These are phyloP conservation scores for Cassiopea andromeda DNA, from an alignment of 30 jellyfish, hydroid and myxozoan genomes.

Conservation along the genomic window DNA sequence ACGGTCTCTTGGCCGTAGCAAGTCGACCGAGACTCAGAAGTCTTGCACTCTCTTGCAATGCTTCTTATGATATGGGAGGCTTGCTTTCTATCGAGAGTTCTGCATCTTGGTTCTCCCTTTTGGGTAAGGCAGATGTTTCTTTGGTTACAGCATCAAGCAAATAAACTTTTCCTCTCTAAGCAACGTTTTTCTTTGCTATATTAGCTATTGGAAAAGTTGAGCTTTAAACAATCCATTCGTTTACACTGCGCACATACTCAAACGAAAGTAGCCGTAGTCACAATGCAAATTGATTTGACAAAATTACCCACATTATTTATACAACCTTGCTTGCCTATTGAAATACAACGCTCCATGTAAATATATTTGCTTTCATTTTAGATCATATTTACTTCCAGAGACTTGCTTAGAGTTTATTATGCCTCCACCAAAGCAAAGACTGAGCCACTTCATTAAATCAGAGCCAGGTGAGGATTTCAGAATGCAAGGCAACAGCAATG, in stretches of 20 bases:
- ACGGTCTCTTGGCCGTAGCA: no score
- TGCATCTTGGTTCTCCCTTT: not conserved
- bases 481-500: slow-evolving; percentile 4
- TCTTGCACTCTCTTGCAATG: no score
- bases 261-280: not conserved
- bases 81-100: not conserved
- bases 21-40: no score
- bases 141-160: not conserved
- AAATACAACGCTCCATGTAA: slow-evolving; percentile 11
- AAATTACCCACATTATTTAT: slow-evolving; percentile 26
- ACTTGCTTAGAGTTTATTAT: slow-evolving; percentile 34
- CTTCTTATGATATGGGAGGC: no score
- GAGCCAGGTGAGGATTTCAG: slow-evolving; percentile 64
- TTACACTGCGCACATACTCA: slow-evolving; percentile 11
- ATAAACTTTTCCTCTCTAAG: not conserved
- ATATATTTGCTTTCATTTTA: slow-evolving; percentile 58
- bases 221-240: not conserved
- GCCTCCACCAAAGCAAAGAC: slow-evolving; percentile 82
- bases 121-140: not conserved
- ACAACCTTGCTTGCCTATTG: slow-evolving; percentile 41
- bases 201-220: not conserved
- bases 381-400: slow-evolving; percentile 46
- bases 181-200: not conserved
- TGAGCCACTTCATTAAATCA: slow-evolving; percentile 65
- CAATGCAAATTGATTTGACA: slow-evolving; percentile 15